A percentile compares a stretch with the other conserved stretches of the same genome.
Evolutionary conservation across 2,113 vertebrate species (phyloP).

Genomic region (Phalacrocorax pelagicus): DNA sequence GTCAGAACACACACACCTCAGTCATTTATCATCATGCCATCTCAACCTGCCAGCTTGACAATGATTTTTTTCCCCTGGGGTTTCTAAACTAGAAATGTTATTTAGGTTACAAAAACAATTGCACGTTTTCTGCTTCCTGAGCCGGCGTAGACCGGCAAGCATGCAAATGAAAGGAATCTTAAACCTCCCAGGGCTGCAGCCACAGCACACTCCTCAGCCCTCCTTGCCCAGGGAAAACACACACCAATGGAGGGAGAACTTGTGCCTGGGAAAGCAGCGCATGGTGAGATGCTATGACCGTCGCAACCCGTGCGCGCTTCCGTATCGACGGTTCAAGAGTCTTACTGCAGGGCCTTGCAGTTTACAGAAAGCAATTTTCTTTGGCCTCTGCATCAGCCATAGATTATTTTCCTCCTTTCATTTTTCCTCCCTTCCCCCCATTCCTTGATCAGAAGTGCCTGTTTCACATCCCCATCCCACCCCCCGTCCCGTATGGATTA

Average conservation of each 20-base stretch:
- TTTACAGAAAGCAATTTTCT: conserved; percentile 51
- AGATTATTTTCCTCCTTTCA: conserved; percentile 26
- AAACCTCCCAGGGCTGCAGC: background rate
- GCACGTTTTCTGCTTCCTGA: conserved; percentile 34
- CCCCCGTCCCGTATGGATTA: background rate
- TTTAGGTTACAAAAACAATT: conserved; percentile 50
- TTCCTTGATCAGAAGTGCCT: background rate
- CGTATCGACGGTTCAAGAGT: background rate
- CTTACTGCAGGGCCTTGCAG: background rate
- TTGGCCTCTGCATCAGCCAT: background rate
- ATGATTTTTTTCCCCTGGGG: background rate
- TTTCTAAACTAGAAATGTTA: conserved; percentile 43
- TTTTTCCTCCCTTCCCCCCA: background rate
- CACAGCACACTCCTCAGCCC: background rate
- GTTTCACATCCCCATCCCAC: background rate
- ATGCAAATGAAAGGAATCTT: background rate
- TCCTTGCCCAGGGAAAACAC: background rate
- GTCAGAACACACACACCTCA: conserved; percentile 41
- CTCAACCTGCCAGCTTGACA: conserved; percentile 42
- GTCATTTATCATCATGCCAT: conserved; percentile 47
- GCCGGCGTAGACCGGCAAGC: background rate
- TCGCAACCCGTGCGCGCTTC: background rate
- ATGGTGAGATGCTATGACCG: background rate
- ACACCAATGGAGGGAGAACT: background rate
- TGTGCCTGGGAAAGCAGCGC: background rate